Conservation (phyloP, 2,113 vertebrate genomes). For the Numenius arquata region DNA sequence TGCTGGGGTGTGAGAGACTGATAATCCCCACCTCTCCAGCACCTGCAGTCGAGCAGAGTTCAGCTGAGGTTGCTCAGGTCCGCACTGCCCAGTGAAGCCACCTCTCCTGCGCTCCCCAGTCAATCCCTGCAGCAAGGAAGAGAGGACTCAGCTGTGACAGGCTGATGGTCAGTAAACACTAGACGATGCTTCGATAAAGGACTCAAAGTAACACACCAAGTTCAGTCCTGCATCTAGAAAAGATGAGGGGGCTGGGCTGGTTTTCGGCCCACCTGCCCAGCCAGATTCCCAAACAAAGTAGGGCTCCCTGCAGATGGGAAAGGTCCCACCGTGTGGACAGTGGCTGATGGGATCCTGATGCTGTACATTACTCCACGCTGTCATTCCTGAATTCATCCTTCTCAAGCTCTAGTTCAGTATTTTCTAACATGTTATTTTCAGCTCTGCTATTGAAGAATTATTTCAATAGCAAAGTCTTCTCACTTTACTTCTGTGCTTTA, state of each 20-base stretch:
- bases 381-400: background rate
- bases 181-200: background rate
- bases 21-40: background rate
- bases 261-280: background rate
- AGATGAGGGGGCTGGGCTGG: rapidly evolving
- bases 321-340: too few relatives aligned
- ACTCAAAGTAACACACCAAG: background rate
- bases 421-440: background rate
- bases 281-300: background rate
- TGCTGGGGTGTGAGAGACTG: rapidly evolving
- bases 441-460: conserved; percentile 7
- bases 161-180: background rate
- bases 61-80: background rate
- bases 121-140: background rate
- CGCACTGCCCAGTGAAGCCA: background rate
- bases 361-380: background rate
- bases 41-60: background rate
- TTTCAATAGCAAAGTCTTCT: background rate
- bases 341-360: background rate
- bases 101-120: background rate
- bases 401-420: background rate
- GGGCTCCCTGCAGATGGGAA: background rate
- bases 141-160: background rate
- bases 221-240: background rate
- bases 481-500: conserved; percentile 3